Percentiles rank a stretch among this genome's conserved stretches.
phyloP scores from a whole-genome alignment of 2,113 vertebrate genomes.

The Gymnorhina tibicen region DNA sequence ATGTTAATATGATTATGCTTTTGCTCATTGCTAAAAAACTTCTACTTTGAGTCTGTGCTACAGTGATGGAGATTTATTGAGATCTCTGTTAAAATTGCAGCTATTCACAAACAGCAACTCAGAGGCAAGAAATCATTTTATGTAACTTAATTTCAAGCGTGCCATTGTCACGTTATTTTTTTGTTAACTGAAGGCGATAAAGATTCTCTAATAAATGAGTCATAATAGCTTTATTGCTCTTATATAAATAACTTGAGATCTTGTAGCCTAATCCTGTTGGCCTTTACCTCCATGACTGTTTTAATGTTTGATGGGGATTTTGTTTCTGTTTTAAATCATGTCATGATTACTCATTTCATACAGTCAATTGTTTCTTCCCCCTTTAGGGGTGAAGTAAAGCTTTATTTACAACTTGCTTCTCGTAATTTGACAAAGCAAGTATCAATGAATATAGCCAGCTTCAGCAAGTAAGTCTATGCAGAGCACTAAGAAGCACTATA shows the following conservation, averaged over 20 bases:
- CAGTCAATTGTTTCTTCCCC: neutral
- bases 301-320: neutral
- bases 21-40: neutral
- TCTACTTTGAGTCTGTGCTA: neutral
- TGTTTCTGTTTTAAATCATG: neutral
- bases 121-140: neutral
- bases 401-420: neutral
- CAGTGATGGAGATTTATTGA: neutral
- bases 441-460: neutral
- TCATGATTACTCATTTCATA: neutral
- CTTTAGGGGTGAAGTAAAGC: neutral
- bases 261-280: neutral
- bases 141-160: neutral
- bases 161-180: neutral
- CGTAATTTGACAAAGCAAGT: neutral
- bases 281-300: neutral
- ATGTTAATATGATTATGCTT: neutral
- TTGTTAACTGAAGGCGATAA: neutral
- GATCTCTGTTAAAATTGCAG: neutral
- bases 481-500: neutral
- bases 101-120: neutral
- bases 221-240: neutral
- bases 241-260: neutral
- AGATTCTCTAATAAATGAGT: conserved; percentile 22
- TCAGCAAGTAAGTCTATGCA: neutral